Evolutionary conservation across 1,140 invertebrate species (phyloP).

Genomic region (Semibalanus balanoides): DNA sequence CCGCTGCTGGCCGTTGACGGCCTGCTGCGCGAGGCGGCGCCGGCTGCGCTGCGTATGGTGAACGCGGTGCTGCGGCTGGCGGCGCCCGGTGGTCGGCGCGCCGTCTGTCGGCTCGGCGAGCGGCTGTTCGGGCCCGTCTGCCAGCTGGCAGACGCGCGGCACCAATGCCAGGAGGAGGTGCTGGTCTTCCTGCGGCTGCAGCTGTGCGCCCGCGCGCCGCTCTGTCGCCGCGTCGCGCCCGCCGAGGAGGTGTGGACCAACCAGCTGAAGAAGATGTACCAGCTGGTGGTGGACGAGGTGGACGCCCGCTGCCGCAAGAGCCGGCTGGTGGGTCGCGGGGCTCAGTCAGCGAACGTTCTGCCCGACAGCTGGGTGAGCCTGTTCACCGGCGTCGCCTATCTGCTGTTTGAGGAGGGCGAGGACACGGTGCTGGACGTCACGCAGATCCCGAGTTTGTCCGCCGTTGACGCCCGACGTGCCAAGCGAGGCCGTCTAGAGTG

Average conservation of each 20-base stretch:
- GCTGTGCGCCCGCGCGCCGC: neutral
- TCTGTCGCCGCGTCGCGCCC: neutral
- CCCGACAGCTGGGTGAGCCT: neutral
- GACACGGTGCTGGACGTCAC: neutral
- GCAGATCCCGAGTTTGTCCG: neutral
- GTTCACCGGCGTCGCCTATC: neutral
- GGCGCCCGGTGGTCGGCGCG: too few species aligned
- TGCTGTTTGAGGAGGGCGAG: neutral
- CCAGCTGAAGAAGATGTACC: neutral
- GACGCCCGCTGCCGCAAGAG: neutral
- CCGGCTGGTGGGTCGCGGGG: neutral
- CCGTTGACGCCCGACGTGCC: neutral
- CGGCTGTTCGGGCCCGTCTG: neutral
- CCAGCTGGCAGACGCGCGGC: neutral
- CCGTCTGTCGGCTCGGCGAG: neutral
- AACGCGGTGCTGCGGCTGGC: neutral
- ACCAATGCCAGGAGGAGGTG: neutral
- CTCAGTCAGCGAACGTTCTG: neutral
- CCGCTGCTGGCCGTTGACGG: neutral
- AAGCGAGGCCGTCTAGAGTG: neutral
- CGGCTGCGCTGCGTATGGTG: neutral
- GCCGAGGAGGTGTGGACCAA: neutral
- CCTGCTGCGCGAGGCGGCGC: neutral
- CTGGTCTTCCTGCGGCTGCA: neutral
- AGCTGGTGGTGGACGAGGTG: neutral